These are phyloP conservation scores for Drosophila pseudotakahashii DNA, from an alignment of 2,888 invertebrate genomes.

Conservation along the genomic window DNA sequence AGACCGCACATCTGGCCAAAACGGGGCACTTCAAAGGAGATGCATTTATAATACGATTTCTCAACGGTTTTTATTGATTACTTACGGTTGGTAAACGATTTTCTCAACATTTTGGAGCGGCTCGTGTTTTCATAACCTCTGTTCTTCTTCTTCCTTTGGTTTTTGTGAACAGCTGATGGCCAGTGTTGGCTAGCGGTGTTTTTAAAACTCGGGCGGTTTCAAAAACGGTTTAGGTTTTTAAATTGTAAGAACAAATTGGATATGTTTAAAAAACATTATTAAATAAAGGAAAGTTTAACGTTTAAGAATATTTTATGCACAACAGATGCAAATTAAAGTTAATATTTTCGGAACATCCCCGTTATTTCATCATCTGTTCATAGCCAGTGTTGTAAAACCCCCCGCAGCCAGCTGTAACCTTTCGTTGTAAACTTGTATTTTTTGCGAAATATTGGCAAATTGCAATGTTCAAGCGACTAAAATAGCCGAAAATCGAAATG, in stretches of 20 bases:
- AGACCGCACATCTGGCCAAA: constrained; percentile 55
- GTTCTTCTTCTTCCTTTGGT: constrained; percentile 24
- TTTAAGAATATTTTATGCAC: no score
- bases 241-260: not conserved
- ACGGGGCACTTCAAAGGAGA: constrained; percentile 53
- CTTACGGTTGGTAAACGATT: constrained; percentile 72
- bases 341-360: not conserved
- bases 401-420: constrained; percentile 8
- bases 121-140: constrained; percentile 72
- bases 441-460: constrained; percentile 41
- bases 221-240: not conserved
- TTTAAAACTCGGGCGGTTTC: no score
- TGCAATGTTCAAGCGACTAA: constrained; percentile 28
- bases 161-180: constrained; percentile 4
- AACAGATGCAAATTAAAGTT: not conserved
- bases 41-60: not conserved
- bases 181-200: constrained; percentile 22
- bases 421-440: constrained; percentile 23
- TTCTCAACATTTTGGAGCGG: constrained; percentile 68
- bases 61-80: constrained; percentile 31
- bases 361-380: constrained; percentile 27
- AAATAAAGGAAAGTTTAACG: no score
- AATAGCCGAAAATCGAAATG: constrained; percentile 48
- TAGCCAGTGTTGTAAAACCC: constrained; percentile 9
- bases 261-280: no score